phyloP scores from a whole-genome alignment of 2,797 vertebrate species.

The Holocentrus rufus region DNA sequence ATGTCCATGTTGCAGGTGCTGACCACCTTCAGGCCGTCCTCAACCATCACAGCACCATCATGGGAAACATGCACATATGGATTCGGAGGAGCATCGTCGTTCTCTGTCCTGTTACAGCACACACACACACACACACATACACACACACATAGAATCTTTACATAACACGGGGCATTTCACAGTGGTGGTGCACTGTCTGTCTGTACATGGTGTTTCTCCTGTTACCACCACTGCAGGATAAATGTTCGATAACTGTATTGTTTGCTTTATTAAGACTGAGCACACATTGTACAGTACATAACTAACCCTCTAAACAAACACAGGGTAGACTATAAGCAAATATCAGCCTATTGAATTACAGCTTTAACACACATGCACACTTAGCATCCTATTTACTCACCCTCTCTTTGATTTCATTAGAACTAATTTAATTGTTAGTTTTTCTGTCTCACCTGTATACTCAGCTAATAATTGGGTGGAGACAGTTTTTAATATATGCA shows the following conservation, averaged over 20 bases:
- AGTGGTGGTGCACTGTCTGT: background rate
- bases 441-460: too few relatives aligned
- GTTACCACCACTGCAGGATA: background rate
- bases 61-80: slow-evolving; percentile 49
- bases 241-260: slow-evolving; percentile 1
- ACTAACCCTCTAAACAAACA: slow-evolving; percentile 11
- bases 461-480: too few relatives aligned
- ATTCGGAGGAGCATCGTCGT: slow-evolving; percentile 57
- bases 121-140: slow-evolving; percentile 23
- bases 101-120: slow-evolving; percentile 63
- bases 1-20: slow-evolving; percentile 77
- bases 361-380: background rate
- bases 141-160: slow-evolving; percentile 9
- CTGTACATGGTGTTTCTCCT: background rate
- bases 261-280: slow-evolving; percentile 14
- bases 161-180: background rate
- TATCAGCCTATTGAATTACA: background rate
- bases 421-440: background rate
- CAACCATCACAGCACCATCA: slow-evolving; percentile 45
- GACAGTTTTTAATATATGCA: too few relatives aligned
- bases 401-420: background rate
- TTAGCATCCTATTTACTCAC: background rate
- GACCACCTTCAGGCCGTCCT: slow-evolving; percentile 63
- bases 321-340: slow-evolving; percentile 2
- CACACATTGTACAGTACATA: background rate